These are phyloP conservation scores for Peromyscus maniculatus DNA, from an alignment of 2,113 vertebrate genomes.

Conservation along the genomic window DNA sequence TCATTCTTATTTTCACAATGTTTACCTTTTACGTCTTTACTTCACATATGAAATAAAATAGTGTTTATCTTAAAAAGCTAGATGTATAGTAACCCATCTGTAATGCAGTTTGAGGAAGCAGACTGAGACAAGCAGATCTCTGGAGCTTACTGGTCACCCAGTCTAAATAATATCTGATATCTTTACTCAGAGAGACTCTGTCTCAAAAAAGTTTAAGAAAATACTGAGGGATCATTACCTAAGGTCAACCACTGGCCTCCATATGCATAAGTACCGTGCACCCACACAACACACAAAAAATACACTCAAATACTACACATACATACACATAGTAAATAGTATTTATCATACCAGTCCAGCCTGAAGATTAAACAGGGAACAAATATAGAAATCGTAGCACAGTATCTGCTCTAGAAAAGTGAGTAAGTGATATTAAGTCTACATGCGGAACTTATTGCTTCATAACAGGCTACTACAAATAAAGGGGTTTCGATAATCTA, in stretches of 20 bases:
- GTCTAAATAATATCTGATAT: background rate
- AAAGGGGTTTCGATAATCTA: fast-evolving
- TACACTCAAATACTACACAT: background rate
- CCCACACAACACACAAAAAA: background rate
- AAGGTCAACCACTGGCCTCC: no score
- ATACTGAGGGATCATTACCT: no score
- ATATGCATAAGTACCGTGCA: no score
- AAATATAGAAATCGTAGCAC: background rate
- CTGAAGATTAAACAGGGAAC: background rate
- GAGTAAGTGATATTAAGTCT: background rate
- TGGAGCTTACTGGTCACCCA: no score
- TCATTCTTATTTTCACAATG: background rate
- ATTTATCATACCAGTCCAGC: background rate
- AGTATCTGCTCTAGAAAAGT: background rate
- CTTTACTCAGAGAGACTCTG: background rate
- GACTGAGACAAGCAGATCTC: background rate
- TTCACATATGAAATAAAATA: background rate
- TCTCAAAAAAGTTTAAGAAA: background rate
- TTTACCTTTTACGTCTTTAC: background rate
- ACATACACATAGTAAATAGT: background rate
- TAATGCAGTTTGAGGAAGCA: background rate
- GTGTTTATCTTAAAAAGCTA: background rate
- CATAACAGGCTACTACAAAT: background rate
- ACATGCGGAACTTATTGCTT: background rate
- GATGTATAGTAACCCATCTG: background rate